Evolutionary conservation across 1,140 invertebrate genomes (phyloP), one percentile per base, ranked within the genome.

Genomic region (Andrena cerasifolii): DNA sequence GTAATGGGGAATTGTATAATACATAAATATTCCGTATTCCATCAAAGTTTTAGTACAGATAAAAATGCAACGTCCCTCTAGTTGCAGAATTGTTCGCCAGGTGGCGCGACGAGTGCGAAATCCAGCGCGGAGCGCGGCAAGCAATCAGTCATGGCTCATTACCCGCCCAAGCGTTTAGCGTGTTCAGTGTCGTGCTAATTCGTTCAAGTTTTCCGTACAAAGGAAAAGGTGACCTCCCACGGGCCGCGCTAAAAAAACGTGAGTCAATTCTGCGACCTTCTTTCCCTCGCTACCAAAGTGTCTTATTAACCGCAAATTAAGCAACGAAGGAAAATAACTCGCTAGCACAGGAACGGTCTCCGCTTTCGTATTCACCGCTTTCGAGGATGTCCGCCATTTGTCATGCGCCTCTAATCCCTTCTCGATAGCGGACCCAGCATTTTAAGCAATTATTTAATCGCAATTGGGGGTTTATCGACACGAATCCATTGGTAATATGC

Each of bases 81-180:
- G 16, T 43, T 43, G 3, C 0, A 21, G 24, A 3, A 18, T 31
- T 10, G 3, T 5, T 7, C 26, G 10, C 1, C 18, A 56, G 72
- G 56, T 75, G 72, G 33, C 62, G 36, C 16, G 6, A 0, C 26
- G 14, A 10, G 21, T 3, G 33, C n/a, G 0, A 2, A 49, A 40
- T 40, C 12, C 5, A 2, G 21, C 6, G 21, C 6, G 4, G 3
- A 24, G 26, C n/a, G 47, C 4, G 14, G 3, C 7, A 2, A 10
- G 33, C 18, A 54, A 62, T 78, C 47, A 78, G 67, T 62, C 28
- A 54, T 36, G 36, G 56, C 36, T 78, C 75, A 59, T 78, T 78
- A 68, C 40, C 0, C 36, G 33, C 56, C 45, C 43, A 59, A 26
- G 8, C n/a, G 3, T 12, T 31, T 66, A 12, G 33, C 21, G 36